Percentiles rank a stretch among this genome's conserved stretches.
Evolutionary conservation across 1,140 invertebrate genomes (phyloP).

Genomic region (Drosophila arawakana): DNA sequence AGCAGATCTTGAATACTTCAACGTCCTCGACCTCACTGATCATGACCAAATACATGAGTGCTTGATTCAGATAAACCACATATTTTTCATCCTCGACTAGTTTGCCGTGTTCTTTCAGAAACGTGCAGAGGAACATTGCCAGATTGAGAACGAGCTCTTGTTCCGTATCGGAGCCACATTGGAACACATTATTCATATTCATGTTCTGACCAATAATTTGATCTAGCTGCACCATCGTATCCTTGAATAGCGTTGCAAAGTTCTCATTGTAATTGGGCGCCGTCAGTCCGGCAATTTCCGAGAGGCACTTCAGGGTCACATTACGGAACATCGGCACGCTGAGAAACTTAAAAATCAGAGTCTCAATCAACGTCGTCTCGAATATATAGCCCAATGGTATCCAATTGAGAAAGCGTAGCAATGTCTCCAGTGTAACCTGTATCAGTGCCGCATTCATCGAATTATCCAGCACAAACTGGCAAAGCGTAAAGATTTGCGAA

Average conservation of each 20-base stretch:
- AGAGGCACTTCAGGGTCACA: constrained; percentile 98
- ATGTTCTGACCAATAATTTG: constrained; percentile 95
- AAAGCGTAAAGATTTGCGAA: constrained; percentile 98
- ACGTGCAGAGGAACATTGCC: constrained; percentile 98
- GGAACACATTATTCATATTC: constrained; percentile 97
- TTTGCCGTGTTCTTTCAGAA: constrained; percentile 96
- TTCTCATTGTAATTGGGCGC: constrained; percentile 96
- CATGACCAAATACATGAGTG: constrained; percentile 96
- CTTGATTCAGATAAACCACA: constrained; percentile 90
- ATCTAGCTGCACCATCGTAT: constrained; percentile 96
- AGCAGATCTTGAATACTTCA: constrained; percentile 99
- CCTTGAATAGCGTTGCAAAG: constrained; percentile 94
- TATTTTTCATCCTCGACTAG: constrained; percentile 93
- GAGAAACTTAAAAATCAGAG: constrained; percentile 98
- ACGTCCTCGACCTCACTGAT: constrained; percentile 99
- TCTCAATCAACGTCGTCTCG: constrained; percentile 98
- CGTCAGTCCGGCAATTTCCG: constrained; percentile 97
- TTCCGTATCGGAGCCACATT: constrained; percentile 96
- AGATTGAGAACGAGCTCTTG: constrained; percentile 99
- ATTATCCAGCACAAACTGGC: constrained; percentile 99
- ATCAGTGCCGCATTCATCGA: constrained; percentile 98
- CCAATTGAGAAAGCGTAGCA: constrained; percentile 99
- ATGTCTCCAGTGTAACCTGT: constrained; percentile 96
- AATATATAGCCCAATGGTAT: constrained; percentile 99
- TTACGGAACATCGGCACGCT: constrained; percentile 99